Base-by-base conservation (phyloP, 1,140 invertebrate genomes). In the Pseudoatta argentina region DNA sequence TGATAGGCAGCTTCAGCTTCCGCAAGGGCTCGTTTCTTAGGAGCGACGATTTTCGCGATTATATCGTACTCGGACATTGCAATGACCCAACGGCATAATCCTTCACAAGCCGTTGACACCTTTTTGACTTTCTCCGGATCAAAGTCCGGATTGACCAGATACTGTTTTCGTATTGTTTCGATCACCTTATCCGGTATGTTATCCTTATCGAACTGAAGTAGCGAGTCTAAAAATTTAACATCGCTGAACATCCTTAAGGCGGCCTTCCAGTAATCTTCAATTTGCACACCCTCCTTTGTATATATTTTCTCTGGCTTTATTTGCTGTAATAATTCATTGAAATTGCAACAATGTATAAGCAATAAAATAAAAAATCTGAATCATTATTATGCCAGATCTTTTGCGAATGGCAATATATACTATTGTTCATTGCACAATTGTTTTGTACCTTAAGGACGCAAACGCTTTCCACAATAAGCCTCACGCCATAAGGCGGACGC, bases 391-490 rank as follows among this genome's bases (percentile, higher is more conserved):
- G 8, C 7, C 18, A 57, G 0, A 61, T 76, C 34, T 76, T 75
- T n/a, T 21, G 0, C 21, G 6, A 48, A 75, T n/a, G 6, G 24
- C 8, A 44, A 18, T 34, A 39, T 18, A 24, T 21, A 14, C 0
- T 34, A 44, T 66, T 44, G 67, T 71, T 1, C 16, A 55, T 69
- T 18, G 10, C 16, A 14, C 1, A 27, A 51, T 59, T 44, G 8
- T 8, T 83, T 57, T 66, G 0, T 94, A 98, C 98, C 95, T 98
- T 98, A 87, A 99, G 96, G 89, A 99, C 98, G 92, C 99, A 99
- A 86, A 99, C 97, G 75, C 98, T 98, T 95, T 99, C 99, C 98
- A 99, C 98, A 1, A 99, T 98, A 76, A 99, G 96, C 92, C 97
- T 98, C 6, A 99, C 98, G 81, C 98, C 98, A 92, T 97, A 97